Percentiles rank a stretch among this genome's conserved stretches.
Evolutionary conservation across 2,797 vertebrate genomes (phyloP).

Genomic region (Eulemur coronatus): DNA sequence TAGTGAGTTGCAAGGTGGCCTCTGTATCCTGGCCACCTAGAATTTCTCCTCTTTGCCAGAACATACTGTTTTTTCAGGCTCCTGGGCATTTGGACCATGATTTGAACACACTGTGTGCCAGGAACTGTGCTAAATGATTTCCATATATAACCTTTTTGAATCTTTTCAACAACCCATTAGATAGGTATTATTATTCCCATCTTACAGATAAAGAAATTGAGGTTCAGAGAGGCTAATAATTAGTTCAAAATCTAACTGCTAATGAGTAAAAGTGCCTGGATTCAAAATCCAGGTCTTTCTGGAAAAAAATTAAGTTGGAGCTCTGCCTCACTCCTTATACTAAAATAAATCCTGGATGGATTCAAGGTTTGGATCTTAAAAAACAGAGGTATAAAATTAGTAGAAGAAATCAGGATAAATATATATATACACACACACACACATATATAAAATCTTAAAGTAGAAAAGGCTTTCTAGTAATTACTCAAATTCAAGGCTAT

Average conservation of each 20-base stretch:
- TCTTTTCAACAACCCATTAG: neutral
- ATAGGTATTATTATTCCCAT: neutral
- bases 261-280: constrained; percentile 30
- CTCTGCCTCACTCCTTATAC: constrained; percentile 1
- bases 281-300: constrained; percentile 35
- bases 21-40: neutral
- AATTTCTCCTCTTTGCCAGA: neutral
- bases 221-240: neutral
- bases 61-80: neutral
- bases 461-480: constrained; percentile 13
- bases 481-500: constrained; percentile 37
- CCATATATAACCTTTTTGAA: neutral
- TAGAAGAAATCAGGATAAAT: neutral
- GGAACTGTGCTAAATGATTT: neutral
- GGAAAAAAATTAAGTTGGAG: constrained; percentile 27
- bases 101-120: neutral
- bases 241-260: constrained; percentile 42
- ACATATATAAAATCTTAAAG: neutral
- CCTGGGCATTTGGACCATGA: neutral
- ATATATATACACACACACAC: neutral
- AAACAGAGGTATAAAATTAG: constrained; percentile 1
- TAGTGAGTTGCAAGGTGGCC: neutral
- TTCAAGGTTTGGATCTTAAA: constrained; percentile 38
- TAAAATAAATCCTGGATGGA: constrained; percentile 49
- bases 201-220: neutral